Conservation (phyloP, 2,113 vertebrate genomes). For the Myocastor coypus region DNA sequence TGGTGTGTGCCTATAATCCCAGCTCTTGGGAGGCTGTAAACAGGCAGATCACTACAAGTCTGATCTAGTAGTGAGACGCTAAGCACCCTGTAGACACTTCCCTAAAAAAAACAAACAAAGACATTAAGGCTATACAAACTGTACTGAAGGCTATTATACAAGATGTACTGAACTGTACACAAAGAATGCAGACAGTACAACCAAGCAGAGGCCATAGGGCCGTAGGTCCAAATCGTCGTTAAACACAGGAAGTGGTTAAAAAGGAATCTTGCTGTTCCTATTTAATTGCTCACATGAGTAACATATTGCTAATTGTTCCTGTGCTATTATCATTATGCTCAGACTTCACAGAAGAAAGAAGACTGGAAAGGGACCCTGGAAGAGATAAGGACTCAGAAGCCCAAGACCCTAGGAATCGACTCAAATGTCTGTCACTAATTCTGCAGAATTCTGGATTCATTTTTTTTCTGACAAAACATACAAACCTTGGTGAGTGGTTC, state of each 20-base stretch:
- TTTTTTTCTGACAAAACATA: background rate
- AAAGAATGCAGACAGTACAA: background rate
- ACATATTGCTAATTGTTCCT: background rate
- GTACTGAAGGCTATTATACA: too few relatives aligned
- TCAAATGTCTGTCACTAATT: background rate
- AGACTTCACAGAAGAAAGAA: background rate
- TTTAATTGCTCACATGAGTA: background rate
- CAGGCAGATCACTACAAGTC: too few relatives aligned
- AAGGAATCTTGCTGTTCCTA: background rate
- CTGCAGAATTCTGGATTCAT: background rate
- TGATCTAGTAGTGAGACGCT: too few relatives aligned
- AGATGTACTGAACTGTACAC: background rate
- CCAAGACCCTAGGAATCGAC: background rate
- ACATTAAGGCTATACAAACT: background rate
- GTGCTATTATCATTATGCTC: background rate
- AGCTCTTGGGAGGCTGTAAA: too few relatives aligned
- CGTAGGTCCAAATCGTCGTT: background rate
- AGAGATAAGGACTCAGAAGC: background rate
- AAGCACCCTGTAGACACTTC: too few relatives aligned
- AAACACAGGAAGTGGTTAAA: background rate
- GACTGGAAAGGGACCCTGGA: background rate
- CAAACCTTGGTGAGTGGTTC: background rate
- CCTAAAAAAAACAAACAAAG: background rate
- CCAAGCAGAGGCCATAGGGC: background rate
- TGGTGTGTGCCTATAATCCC: too few relatives aligned